Evolutionary conservation across 2,113 vertebrate genomes (phyloP).

Genomic region (Serilophus lunatus): DNA sequence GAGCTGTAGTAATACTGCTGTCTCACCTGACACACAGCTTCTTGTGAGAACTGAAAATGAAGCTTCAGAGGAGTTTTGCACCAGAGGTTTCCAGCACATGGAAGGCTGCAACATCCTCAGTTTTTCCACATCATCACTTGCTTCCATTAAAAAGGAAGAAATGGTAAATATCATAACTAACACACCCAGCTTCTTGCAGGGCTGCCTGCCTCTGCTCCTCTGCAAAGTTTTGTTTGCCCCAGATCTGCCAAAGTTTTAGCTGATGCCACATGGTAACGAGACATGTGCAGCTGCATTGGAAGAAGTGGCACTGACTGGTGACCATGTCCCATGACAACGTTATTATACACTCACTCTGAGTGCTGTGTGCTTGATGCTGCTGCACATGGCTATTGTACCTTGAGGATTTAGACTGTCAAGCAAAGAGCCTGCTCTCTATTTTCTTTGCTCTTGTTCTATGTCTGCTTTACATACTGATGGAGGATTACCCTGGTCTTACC

Average conservation of each 20-base stretch:
- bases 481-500: slow-evolving; percentile 65
- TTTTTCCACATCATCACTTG: background rate
- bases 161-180: background rate
- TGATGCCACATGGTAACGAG: background rate
- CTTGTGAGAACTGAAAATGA: background rate
- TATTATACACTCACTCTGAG: background rate
- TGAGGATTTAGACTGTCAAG: slow-evolving; percentile 69
- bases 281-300: background rate
- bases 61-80: background rate
- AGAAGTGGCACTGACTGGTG: background rate
- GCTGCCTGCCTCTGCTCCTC: background rate
- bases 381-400: slow-evolving; percentile 24
- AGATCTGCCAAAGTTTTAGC: background rate
- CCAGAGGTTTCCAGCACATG: background rate
- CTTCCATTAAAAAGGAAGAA: background rate
- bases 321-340: background rate
- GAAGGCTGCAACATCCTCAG: background rate
- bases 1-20: background rate
- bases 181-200: background rate
- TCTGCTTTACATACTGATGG: slow-evolving; percentile 55
- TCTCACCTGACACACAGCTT: background rate
- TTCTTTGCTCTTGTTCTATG: slow-evolving; percentile 58
- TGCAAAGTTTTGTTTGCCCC: background rate
- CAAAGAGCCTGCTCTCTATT: slow-evolving; percentile 52
- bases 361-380: background rate